Evolutionary conservation across 2,113 vertebrate species (phyloP).

Genomic region (Epinephelus cyanopodus): DNA sequence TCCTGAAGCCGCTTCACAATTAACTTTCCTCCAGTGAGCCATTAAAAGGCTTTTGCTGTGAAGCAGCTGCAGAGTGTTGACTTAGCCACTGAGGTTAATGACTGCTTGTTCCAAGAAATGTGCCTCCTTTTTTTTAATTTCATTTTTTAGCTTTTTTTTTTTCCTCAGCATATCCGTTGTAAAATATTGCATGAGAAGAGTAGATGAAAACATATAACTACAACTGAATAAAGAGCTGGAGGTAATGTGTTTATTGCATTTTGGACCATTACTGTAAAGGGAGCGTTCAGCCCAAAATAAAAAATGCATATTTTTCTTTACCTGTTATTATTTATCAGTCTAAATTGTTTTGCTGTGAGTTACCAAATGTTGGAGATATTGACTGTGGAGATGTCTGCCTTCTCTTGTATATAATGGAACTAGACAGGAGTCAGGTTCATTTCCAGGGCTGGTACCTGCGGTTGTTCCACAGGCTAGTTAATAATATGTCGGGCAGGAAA

Average conservation of each 20-base stretch:
- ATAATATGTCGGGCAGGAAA: too few relatives aligned
- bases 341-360: too few relatives aligned
- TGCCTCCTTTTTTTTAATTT: background rate
- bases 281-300: too few relatives aligned
- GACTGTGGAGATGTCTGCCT: too few relatives aligned
- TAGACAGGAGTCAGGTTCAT: too few relatives aligned
- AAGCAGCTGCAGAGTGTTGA: slow-evolving; percentile 9
- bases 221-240: background rate
- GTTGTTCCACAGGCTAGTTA: too few relatives aligned
- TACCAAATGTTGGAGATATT: too few relatives aligned
- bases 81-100: background rate
- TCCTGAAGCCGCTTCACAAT: slow-evolving; percentile 2
- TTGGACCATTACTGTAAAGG: background rate
- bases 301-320: too few relatives aligned
- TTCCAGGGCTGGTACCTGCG: too few relatives aligned
- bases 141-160: background rate
- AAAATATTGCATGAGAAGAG: background rate
- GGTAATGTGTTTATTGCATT: background rate
- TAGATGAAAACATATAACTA: background rate
- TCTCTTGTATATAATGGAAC: too few relatives aligned
- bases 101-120: background rate
- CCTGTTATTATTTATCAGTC: too few relatives aligned
- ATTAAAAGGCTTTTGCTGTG: slow-evolving; percentile 1
- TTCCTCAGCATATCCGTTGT: background rate
- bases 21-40: slow-evolving; percentile 4